Percentiles rank a stretch among this genome's conserved stretches.
phyloP scores from a whole-genome alignment of 2,797 vertebrate genomes.

The Darevskia nairensis region DNA sequence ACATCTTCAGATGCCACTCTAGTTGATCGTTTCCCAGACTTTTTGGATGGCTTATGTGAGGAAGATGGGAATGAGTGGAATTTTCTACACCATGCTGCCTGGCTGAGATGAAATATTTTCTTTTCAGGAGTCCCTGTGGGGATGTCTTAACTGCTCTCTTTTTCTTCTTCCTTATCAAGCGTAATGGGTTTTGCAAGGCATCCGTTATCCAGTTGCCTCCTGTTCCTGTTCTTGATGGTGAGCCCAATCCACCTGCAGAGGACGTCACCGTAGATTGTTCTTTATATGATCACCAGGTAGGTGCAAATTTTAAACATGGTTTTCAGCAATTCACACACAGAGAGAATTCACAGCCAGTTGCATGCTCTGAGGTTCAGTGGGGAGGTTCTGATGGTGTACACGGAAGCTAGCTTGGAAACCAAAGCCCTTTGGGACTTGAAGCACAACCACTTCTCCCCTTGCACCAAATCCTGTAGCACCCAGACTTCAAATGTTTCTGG shows the following conservation, averaged over 20 bases:
- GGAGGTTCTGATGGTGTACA: background rate
- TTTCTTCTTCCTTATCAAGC: constrained; percentile 65
- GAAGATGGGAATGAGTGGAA: background rate
- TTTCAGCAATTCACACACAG: background rate
- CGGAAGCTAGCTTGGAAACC: background rate
- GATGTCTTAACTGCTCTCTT: background rate
- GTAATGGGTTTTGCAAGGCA: constrained; percentile 77
- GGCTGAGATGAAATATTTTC: background rate
- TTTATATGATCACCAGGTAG: constrained; percentile 77
- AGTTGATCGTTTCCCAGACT: background rate
- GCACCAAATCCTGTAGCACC: background rate
- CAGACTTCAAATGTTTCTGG: background rate
- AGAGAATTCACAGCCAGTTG: background rate
- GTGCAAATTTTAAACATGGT: constrained; percentile 57
- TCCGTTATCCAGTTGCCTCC: background rate
- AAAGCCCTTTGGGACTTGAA: background rate
- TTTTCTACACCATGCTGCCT: constrained; percentile 13
- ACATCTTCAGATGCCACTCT: background rate
- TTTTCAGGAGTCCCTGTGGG: background rate
- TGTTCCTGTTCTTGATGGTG: fast-evolving
- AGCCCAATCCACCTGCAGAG: fast-evolving
- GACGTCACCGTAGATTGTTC: constrained; percentile 59
- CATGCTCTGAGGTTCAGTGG: background rate
- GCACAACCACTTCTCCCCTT: background rate
- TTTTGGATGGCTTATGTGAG: background rate